Conservation (phyloP, 2,888 invertebrate genomes). For the Ectobius pallidus region DNA sequence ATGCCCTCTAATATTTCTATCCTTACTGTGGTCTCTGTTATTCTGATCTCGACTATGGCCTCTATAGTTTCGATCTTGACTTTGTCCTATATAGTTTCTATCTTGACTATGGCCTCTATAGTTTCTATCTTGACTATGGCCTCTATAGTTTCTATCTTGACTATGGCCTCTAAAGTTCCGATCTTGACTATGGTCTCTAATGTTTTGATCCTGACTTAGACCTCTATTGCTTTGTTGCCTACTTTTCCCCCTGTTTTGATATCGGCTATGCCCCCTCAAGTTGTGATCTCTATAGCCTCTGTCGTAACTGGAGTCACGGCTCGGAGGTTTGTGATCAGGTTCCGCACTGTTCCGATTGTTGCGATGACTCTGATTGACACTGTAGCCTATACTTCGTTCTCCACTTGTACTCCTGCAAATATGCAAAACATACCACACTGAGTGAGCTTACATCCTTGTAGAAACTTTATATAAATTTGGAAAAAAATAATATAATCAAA, state of each 20-base stretch:
- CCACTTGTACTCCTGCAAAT: too few species aligned
- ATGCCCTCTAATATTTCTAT: constrained; percentile 12
- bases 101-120: constrained; percentile 49
- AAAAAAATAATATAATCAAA: too few species aligned
- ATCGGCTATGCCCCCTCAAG: constrained; percentile 9
- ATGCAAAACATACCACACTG: too few species aligned
- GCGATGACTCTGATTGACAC: too few species aligned
- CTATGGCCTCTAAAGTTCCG: constrained; percentile 61
- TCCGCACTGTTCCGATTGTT: too few species aligned
- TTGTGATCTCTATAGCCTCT: constrained; percentile 21
- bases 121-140: constrained; percentile 57
- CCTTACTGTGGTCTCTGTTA: constrained; percentile 9
- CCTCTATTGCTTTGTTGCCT: constrained; percentile 13
- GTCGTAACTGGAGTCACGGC: too few species aligned
- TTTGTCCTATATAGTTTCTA: constrained; percentile 27
- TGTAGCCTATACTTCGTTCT: too few species aligned
- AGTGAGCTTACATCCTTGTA: too few species aligned
- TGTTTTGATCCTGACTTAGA: constrained; percentile 14
- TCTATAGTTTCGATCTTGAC: constrained; percentile 31
- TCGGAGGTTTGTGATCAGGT: too few species aligned
- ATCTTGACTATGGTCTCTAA: constrained; percentile 49
- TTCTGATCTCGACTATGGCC: constrained; percentile 32
- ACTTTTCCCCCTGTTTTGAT: constrained; percentile 26
- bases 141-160: constrained; percentile 47
- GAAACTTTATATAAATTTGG: too few species aligned